A percentile compares a stretch with the other conserved stretches of the same genome.
These are phyloP conservation scores for Pterocles orientalis DNA, from an alignment of 2,113 vertebrate species.

Conservation along the genomic window DNA sequence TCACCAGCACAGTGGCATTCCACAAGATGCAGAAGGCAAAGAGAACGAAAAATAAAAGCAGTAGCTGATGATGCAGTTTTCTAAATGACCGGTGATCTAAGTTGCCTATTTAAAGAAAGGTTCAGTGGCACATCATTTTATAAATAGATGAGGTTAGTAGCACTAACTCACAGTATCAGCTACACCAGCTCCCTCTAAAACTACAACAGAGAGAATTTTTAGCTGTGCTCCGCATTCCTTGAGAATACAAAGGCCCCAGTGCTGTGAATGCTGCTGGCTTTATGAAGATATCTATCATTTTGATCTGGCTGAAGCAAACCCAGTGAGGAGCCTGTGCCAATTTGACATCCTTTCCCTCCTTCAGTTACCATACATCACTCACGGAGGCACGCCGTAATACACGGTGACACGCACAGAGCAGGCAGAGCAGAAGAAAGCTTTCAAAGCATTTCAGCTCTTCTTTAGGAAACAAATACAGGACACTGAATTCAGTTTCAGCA, in stretches of 20 bases:
- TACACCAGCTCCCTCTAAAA: not conserved
- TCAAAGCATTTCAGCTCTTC: not conserved
- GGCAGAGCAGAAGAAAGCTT: not conserved
- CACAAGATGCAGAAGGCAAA: not conserved
- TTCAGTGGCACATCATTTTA: not conserved
- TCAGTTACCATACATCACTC: not conserved
- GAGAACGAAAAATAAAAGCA: not conserved
- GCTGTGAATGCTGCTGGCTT: not conserved
- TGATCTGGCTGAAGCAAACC: not conserved
- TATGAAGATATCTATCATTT: not conserved
- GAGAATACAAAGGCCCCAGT: not conserved
- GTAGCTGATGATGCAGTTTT: not conserved
- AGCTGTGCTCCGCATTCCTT: not conserved
- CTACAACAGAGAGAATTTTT: not conserved
- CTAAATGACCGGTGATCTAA: not conserved
- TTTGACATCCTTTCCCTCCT: not conserved
- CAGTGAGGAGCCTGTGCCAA: not conserved
- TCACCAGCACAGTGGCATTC: not conserved
- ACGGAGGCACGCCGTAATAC: not conserved
- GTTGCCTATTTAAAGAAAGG: not conserved
- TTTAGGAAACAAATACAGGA: not conserved
- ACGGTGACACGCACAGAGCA: not conserved
- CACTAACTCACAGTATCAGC: not conserved
- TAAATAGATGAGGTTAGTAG: not conserved
- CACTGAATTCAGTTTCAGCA: not conserved